Evolutionary conservation across 2,113 vertebrate genomes (phyloP).

Genomic region (Calyptommatus sinebrachiatus): DNA sequence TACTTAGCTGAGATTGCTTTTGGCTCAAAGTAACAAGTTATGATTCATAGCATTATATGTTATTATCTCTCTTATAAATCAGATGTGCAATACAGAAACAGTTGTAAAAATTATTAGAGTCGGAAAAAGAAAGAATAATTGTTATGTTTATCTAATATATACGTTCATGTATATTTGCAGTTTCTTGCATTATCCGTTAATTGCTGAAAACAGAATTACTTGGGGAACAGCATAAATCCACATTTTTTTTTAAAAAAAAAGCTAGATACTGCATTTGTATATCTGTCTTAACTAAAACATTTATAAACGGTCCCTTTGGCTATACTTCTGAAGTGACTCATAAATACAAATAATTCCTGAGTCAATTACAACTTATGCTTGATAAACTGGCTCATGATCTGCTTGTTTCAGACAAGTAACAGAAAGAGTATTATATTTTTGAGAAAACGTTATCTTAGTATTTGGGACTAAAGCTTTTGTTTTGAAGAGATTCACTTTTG

Average conservation of each 20-base stretch:
- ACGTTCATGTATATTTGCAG: neutral
- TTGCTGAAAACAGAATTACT: slow-evolving; percentile 15
- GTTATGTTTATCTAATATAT: slow-evolving; percentile 7
- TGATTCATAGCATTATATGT: neutral
- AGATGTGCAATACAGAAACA: neutral
- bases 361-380: slow-evolving; percentile 32
- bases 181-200: neutral
- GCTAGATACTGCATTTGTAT: neutral
- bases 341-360: slow-evolving; percentile 7
- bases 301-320: slow-evolving; percentile 21
- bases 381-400: slow-evolving; percentile 31
- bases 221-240: slow-evolving; percentile 19
- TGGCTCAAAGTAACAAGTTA: slow-evolving; percentile 6
- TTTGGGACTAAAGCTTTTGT: slow-evolving; percentile 13
- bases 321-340: slow-evolving; percentile 28
- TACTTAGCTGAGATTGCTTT: neutral
- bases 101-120: slow-evolving; percentile 10
- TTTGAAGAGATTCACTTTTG: slow-evolving; percentile 13
- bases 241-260: slow-evolving; percentile 23
- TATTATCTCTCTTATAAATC: slow-evolving; percentile 1
- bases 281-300: slow-evolving; percentile 24
- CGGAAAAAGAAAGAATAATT: slow-evolving; percentile 1
- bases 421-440: slow-evolving; percentile 28
- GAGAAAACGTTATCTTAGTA: neutral
- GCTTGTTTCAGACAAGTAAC: slow-evolving; percentile 16